Evolutionary conservation across 1,140 invertebrate genomes (phyloP).

Genomic region (Delia radicum): DNA sequence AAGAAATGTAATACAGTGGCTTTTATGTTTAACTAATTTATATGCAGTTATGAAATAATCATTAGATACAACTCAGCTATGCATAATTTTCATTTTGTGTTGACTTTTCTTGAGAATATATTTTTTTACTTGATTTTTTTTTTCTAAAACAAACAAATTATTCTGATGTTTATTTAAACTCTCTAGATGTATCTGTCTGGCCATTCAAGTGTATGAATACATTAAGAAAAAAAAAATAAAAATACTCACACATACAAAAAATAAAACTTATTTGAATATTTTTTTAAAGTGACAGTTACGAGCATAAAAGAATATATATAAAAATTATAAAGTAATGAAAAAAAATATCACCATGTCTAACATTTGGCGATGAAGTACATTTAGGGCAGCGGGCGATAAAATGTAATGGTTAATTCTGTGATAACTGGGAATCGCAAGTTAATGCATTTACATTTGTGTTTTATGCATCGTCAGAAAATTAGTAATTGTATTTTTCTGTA

Average conservation of each 20-base stretch:
- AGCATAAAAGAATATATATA: not conserved
- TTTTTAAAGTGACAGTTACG: slow-evolving; percentile 15
- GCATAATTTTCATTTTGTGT: slow-evolving; percentile 7
- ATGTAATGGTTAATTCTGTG: too few relatives aligned
- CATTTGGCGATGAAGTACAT: too few relatives aligned
- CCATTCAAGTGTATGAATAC: slow-evolving; percentile 9
- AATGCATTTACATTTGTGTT: too few relatives aligned
- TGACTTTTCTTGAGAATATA: not conserved
- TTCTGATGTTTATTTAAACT: slow-evolving; percentile 14
- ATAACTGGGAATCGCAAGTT: too few relatives aligned
- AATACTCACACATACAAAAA: not conserved
- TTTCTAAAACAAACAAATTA: slow-evolving; percentile 17
- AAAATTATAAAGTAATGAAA: too few relatives aligned
- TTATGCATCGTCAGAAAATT: too few relatives aligned
- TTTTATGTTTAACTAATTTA: slow-evolving; percentile 21
- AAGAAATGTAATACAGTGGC: slow-evolving; percentile 14
- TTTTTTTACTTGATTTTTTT: not conserved
- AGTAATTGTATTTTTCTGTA: too few relatives aligned
- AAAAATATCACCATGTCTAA: too few relatives aligned
- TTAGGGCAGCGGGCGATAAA: too few relatives aligned
- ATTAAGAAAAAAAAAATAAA: not conserved
- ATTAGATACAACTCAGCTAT: slow-evolving; percentile 15
- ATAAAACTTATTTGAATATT: slow-evolving; percentile 10
- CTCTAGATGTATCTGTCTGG: slow-evolving; percentile 3
- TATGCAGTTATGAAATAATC: slow-evolving; percentile 24